A percentile compares a stretch with the other conserved stretches of the same genome.
phyloP scores from a whole-genome alignment of 2,113 vertebrate genomes.

The Progne subis region DNA sequence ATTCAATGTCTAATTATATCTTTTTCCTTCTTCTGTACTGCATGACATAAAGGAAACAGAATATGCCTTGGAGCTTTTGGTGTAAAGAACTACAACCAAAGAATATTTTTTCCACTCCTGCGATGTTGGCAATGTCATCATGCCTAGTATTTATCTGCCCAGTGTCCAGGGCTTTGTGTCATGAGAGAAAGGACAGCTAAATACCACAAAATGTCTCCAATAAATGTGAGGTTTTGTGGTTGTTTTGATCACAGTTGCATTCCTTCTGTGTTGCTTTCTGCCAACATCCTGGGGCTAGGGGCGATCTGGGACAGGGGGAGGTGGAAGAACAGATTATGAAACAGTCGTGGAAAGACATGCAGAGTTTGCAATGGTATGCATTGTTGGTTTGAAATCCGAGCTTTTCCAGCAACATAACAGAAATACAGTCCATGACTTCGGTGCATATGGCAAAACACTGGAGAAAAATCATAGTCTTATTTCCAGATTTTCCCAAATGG shows the following conservation, averaged over 20 bases:
- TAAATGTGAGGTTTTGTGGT: neutral
- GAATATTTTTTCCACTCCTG: neutral
- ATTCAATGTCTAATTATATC: neutral
- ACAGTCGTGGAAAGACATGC: neutral
- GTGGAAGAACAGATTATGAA: neutral
- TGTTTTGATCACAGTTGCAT: neutral
- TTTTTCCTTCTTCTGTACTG: neutral
- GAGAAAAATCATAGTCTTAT: neutral
- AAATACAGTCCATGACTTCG: neutral
- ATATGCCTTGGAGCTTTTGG: neutral
- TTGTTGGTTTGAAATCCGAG: neutral
- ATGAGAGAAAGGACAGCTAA: neutral
- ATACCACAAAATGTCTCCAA: neutral
- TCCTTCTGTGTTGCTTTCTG: neutral
- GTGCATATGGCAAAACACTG: neutral
- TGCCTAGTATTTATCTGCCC: neutral
- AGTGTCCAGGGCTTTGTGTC: neutral
- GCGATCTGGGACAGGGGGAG: neutral
- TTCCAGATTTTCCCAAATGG: neutral
- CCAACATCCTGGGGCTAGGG: neutral
- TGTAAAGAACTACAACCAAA: neutral
- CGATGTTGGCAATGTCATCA: neutral
- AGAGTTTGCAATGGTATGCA: rapidly evolving
- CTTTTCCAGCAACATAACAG: neutral
- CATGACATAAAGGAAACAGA: neutral